These are phyloP conservation scores for Notothenia rossii DNA, from an alignment of 2,113 vertebrate species.

Conservation along the genomic window DNA sequence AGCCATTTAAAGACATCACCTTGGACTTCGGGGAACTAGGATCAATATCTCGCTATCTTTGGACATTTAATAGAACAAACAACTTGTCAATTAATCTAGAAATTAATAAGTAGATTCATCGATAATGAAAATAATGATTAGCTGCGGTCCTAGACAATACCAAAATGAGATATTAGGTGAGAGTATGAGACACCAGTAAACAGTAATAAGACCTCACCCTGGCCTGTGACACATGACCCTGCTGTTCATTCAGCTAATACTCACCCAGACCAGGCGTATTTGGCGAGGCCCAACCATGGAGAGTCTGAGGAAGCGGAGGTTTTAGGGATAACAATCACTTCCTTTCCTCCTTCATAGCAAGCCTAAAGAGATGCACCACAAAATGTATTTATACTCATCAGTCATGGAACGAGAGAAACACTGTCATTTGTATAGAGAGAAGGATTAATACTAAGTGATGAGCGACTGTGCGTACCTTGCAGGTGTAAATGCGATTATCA, in stretches of 20 bases:
- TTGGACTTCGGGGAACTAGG: too few relatives aligned
- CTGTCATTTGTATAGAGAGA: background rate
- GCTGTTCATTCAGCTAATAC: constrained; percentile 60
- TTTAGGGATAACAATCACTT: constrained; percentile 97
- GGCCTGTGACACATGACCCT: background rate
- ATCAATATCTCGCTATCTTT: too few relatives aligned
- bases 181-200: constrained; percentile 21
- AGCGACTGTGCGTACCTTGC: constrained; percentile 88
- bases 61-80: too few relatives aligned
- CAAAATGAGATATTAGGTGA: constrained; percentile 14
- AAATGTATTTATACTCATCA: background rate
- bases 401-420: background rate
- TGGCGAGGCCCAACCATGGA: constrained; percentile 97
- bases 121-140: too few relatives aligned
- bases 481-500: constrained; percentile 97
- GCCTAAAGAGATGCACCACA: constrained; percentile 83
- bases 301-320: constrained; percentile 98
- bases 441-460: background rate
- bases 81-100: too few relatives aligned
- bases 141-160: too few relatives aligned
- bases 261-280: constrained; percentile 99
- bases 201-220: constrained; percentile 29
- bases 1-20: too few relatives aligned
- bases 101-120: too few relatives aligned
- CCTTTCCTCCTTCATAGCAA: constrained; percentile 97